These are phyloP conservation scores for Caenorhabditis becei DNA, from an alignment of 2,888 invertebrate genomes.

Conservation along the genomic window DNA sequence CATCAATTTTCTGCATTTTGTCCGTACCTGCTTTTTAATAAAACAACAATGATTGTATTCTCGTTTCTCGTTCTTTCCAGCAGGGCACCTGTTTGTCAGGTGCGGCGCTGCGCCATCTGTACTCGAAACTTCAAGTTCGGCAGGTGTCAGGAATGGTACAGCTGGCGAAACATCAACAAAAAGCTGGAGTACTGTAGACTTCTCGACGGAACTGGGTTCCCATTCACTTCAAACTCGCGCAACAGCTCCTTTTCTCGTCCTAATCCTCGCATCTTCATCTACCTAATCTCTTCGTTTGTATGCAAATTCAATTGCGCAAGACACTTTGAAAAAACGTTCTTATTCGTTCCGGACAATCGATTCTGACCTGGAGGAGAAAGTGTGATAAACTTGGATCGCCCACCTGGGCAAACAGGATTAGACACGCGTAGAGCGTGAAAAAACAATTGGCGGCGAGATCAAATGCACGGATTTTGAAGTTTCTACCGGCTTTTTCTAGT, in stretches of 20 bases:
- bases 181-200: too few relatives aligned
- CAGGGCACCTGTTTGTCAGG: conserved; percentile 11
- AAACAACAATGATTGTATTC: too few relatives aligned
- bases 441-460: not conserved
- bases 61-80: too few relatives aligned
- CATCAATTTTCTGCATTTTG: conserved; percentile 3
- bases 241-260: too few relatives aligned
- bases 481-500: too few relatives aligned
- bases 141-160: conserved; percentile 2
- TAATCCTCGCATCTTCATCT: not conserved
- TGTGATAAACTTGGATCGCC: not conserved
- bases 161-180: too few relatives aligned
- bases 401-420: conserved; percentile 23
- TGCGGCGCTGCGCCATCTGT: conserved; percentile 13
- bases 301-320: not conserved
- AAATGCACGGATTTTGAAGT: not conserved
- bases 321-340: not conserved
- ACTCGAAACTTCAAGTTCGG: conserved; percentile 13
- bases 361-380: not conserved
- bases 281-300: not conserved
- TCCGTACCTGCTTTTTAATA: not conserved
- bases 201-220: too few relatives aligned
- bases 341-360: not conserved
- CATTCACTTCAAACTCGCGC: not conserved
- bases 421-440: not conserved